Base-by-base conservation (phyloP, 2,113 vertebrate species). In the Coreoperca whiteheadi region DNA sequence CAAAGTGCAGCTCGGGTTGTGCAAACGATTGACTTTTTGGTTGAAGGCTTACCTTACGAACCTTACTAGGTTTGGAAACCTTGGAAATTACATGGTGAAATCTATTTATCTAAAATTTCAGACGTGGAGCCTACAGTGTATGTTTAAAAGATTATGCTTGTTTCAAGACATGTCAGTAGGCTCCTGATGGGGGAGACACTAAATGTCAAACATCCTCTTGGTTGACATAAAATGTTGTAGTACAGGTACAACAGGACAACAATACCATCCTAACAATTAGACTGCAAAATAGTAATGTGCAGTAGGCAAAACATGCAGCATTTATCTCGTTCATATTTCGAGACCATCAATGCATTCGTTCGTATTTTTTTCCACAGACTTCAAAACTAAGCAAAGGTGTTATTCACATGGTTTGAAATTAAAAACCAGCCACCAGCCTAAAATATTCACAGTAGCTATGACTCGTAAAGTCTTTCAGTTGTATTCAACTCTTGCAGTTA, bases 401-500 rank as follows among this genome's bases (percentile, higher is more conserved):
- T 51, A 28, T 34, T 83, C 30, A 32, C 37, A 54, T 59, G 15
- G 23, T 51, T 60, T 25, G 8, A 78, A 78, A 88, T 73, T 69
- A 70, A 74, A 51, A 80, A 72, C n/a, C 34, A 28, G 53, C 50
- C 67, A 46, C 30, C 6, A 66, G 41, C 23, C 37, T 30, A 61
- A 75, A 76, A 63, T 82, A 82, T 67, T 79, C 61, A 74, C 59
- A 56, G 61, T 14, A 1, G 18, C 69, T 69, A 51, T 67, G 71
- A 88, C 76, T 83, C 76, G 82, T 76, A 53, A 43, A 56, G 76
- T 71, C 59, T 79, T 79, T 63, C 43, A 56, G 11, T 63, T 70
- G 66, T 65, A 59, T 59, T 71, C 9, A 5, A 67, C 54, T 50
- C 41, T 68, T 2, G 34, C 39, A 71, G 37, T 67, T 77, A 23